Evolutionary conservation across 1,140 invertebrate genomes (phyloP), one percentile per base, ranked within the genome.

Genomic region (Pristionchus pacificus): DNA sequence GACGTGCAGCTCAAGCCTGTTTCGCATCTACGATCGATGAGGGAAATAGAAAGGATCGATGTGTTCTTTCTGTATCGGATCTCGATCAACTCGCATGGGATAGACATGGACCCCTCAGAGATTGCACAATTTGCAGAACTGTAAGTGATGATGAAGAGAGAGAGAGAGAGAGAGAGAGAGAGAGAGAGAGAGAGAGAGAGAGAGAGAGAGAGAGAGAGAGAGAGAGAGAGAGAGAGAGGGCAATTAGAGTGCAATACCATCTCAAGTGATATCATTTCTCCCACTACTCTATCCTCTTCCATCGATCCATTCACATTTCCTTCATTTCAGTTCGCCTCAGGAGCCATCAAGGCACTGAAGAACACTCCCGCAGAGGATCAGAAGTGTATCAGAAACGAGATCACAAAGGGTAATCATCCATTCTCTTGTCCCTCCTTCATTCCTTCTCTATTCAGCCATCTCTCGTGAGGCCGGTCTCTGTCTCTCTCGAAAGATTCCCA

Each of bases 281-380:
- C n/a, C n/a, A n/a, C n/a, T n/a, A n/a, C 3, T 25, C 29, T 71
- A 58, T 30, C 19, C 1, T 33, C 25, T 77, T 74, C n/a, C n/a
- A n/a, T n/a, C 10, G 19, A 38, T 75, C 29, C 19, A 59, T 24
- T 15, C 27, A 79, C 25, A n/a, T 25, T 15, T 29, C 19, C 19
- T 2, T 58, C n/a, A 38, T 74, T 78, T 67, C 59, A 82, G 77
- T 83, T 83, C 65, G 81, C 81, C 29, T 58, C 82, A 6, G 82
- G 82, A 57, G 81, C 81, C 30, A 82, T 83, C 70, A 83, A 83
- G 65, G 81, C 81, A n/a, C 69, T 78, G 30, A 74, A 84, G 19
- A 77, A 78, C 1, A 83, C 81, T 2, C 81, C 81, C 27, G 72
- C 80, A 24, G 81, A 80, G 59, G 81, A 83, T 32, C 81, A 83